These are phyloP conservation scores for Pseudoatta argentina DNA, from an alignment of 1,140 invertebrate species.

Conservation along the genomic window DNA sequence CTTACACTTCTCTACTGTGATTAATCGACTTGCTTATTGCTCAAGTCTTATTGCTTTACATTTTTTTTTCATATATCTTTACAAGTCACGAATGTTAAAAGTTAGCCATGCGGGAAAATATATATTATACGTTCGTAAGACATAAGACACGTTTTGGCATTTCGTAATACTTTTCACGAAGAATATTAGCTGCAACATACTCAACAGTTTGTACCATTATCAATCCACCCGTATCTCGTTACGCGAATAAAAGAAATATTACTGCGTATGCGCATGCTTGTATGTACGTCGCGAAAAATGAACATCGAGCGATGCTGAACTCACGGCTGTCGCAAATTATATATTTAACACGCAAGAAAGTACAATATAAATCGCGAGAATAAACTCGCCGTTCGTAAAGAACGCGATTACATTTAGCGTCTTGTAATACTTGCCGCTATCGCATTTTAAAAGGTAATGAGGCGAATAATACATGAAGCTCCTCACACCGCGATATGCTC, in stretches of 20 bases:
- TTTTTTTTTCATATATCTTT: too few relatives aligned
- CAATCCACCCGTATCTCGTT: neutral
- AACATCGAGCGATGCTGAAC: neutral
- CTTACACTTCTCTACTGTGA: too few relatives aligned
- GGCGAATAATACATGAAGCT: neutral
- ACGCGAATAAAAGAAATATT: neutral
- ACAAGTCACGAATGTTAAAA: neutral
- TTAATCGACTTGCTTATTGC: too few relatives aligned
- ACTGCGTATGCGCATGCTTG: neutral
- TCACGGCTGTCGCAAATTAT: neutral
- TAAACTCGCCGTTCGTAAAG: neutral
- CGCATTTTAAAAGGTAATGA: neutral
- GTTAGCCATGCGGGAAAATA: neutral
- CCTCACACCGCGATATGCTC: neutral
- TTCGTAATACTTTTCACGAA: neutral
- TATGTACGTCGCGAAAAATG: neutral
- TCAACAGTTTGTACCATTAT: neutral
- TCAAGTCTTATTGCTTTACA: too few relatives aligned
- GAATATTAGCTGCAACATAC: neutral
- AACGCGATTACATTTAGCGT: neutral
- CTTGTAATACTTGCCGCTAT: neutral
- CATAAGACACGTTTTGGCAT: neutral
- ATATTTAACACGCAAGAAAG: neutral
- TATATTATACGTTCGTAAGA: neutral
- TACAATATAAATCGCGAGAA: neutral